A percentile compares a stretch with the other conserved stretches of the same genome.
These are phyloP conservation scores for Drosophila lowei DNA, from an alignment of 1,140 invertebrate species.

Conservation along the genomic window DNA sequence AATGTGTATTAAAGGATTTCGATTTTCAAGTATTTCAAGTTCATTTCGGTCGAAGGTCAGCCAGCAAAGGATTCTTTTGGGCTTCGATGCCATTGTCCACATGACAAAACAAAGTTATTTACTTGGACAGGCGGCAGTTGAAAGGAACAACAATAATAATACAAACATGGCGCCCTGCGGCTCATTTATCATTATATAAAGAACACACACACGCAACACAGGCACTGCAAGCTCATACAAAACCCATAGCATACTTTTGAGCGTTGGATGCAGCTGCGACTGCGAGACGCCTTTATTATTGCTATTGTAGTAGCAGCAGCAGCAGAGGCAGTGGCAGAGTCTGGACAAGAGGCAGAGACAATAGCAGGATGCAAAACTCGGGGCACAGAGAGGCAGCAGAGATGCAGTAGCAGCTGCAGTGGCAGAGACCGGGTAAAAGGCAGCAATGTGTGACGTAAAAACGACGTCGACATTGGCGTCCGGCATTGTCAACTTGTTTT, in stretches of 20 bases:
- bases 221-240: constrained; percentile 4
- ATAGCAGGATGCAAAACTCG: too few species aligned
- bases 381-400: too few species aligned
- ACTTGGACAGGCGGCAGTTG: not conserved
- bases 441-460: constrained; percentile 60
- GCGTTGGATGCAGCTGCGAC: constrained; percentile 28
- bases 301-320: constrained; percentile 43
- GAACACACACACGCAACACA: constrained; percentile 7
- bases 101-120: constrained; percentile 54
- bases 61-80: constrained; percentile 9
- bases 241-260: constrained; percentile 58
- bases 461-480: constrained; percentile 23
- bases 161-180: constrained; percentile 33
- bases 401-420: too few species aligned
- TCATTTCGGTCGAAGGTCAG: constrained; percentile 12
- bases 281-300: constrained; percentile 46
- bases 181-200: constrained; percentile 43
- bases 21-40: constrained; percentile 1
- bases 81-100: constrained; percentile 40
- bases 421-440: too few species aligned
- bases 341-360: too few species aligned
- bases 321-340: not conserved
- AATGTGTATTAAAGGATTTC: not conserved
- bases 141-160: constrained; percentile 19
- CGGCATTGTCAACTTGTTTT: constrained; percentile 68